Base-by-base conservation (phyloP, 2,797 vertebrate genomes). In the Poecile montanus region DNA sequence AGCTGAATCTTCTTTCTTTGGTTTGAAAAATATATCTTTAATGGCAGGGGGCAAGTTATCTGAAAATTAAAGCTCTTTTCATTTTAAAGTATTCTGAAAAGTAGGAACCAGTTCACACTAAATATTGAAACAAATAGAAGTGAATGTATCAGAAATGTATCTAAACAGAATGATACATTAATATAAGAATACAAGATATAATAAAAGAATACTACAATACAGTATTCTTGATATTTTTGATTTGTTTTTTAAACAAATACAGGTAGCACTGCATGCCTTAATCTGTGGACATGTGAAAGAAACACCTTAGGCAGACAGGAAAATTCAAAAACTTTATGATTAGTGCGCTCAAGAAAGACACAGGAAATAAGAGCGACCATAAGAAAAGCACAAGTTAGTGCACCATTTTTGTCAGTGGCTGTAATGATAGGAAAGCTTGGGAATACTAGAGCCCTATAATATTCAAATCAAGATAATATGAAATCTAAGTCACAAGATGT, bases 21-120 rank as follows among this genome's bases (percentile, higher is more conserved):
- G 40, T 90, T 86, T 44, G 9, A 94, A 93, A 83, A 70, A 85
- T 30, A 5, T 45, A 7, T 63, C n/a, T 74, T 88, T 65, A 79
- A 74, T 51, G 50, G 42, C 45, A 91, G 60, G 89, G 44, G 57
- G 21, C 15, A 88, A 89, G 23, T 57, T 23, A 77, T 36, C 50
- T 68, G 61, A 83, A 85, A 92, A 77, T 68, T 74, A 89, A 81
- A 87, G 34, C 48, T 66, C 54, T 58, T 88, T 77, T 53, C 51
- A 89, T 19, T 68, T 34, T 61, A 32, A 88, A 85, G 30, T 58
- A 29, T 47, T 91, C 57, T 58, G 47, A 96, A 93, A 92, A 83
- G 54, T 11, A 89, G 74, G 47, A 74, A 50, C 48, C 32, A 60
- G 54, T 48, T 77, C 75, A 66, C 26, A 34, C 40, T 60, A 85